Evolutionary conservation across 1,140 invertebrate genomes (phyloP).

Genomic region (Latrodectus geometricus): DNA sequence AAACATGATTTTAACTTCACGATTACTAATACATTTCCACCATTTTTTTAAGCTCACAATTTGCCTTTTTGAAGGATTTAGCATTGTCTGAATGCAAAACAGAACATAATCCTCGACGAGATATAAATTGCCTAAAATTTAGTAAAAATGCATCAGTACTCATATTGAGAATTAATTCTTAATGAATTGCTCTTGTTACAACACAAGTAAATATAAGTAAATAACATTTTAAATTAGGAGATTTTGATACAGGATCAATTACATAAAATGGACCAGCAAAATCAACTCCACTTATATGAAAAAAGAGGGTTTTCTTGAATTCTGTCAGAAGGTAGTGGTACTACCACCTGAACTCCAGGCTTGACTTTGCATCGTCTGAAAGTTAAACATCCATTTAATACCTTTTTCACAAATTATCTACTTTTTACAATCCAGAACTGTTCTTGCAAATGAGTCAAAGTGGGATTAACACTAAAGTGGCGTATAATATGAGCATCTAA

Average conservation of each 20-base stretch:
- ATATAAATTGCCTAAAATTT: neutral
- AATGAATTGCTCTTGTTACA: neutral
- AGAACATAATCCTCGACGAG: neutral
- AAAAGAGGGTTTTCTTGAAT: neutral
- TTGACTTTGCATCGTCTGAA: neutral
- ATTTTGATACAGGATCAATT: too few relatives aligned
- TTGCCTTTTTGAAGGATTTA: constrained; percentile 13
- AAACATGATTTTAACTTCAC: neutral
- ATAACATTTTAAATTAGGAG: neutral
- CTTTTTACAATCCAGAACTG: constrained; percentile 22
- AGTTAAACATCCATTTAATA: neutral
- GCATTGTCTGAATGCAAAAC: constrained; percentile 22
- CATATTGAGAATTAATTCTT: neutral
- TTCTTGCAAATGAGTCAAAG: neutral
- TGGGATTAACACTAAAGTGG: neutral
- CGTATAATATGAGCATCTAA: neutral
- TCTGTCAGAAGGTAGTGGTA: neutral
- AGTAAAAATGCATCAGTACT: neutral
- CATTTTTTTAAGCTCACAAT: neutral
- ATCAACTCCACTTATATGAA: neutral
- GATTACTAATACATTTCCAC: constrained; percentile 1
- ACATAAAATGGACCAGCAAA: constrained; percentile 7
- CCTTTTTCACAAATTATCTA: constrained; percentile 3
- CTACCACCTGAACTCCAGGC: neutral
- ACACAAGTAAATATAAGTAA: neutral